Evolutionary conservation across 2,888 invertebrate genomes (phyloP).

Genomic region (Drosophila recens): DNA sequence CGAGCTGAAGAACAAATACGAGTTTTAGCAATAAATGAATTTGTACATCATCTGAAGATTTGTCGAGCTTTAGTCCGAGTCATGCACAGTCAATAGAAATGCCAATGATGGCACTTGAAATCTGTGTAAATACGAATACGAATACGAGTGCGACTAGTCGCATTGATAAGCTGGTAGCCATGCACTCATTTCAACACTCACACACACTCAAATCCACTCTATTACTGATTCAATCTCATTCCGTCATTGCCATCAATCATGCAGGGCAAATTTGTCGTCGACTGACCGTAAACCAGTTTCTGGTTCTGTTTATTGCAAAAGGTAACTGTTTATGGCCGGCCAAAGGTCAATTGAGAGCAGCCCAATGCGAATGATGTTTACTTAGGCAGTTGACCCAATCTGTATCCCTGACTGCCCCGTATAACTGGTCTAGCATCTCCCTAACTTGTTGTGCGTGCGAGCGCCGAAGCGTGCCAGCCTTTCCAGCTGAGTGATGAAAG

Average conservation of each 20-base stretch:
- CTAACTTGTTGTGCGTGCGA: slow-evolving; percentile 66
- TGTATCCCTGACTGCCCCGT: slow-evolving; percentile 16
- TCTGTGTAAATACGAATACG: slow-evolving; percentile 25
- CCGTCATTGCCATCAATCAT: slow-evolving; percentile 51
- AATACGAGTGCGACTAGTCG: background rate
- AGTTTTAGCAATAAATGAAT: slow-evolving; percentile 21
- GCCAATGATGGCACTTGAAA: slow-evolving; percentile 38
- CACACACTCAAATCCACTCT: background rate
- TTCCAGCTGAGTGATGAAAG: slow-evolving; percentile 80
- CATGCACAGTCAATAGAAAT: slow-evolving; percentile 58
- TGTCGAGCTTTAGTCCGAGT: slow-evolving; percentile 31
- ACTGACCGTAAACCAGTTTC: slow-evolving; percentile 28
- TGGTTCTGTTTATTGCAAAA: slow-evolving; percentile 36
- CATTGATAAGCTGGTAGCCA: slow-evolving; percentile 10
- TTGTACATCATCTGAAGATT: slow-evolving; percentile 25
- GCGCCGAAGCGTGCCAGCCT: slow-evolving; percentile 71
- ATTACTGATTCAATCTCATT: background rate
- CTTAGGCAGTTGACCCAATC: slow-evolving; percentile 62
- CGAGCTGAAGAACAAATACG: background rate
- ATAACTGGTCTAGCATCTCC: slow-evolving; percentile 26
- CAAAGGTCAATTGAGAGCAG: slow-evolving; percentile 70
- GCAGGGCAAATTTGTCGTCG: slow-evolving; percentile 37
- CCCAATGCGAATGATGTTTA: slow-evolving; percentile 56
- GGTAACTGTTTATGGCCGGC: slow-evolving; percentile 63
- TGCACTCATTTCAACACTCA: slow-evolving; percentile 9